Conservation (phyloP, 1,140 invertebrate species). For the Wiebesia pumilae region DNA sequence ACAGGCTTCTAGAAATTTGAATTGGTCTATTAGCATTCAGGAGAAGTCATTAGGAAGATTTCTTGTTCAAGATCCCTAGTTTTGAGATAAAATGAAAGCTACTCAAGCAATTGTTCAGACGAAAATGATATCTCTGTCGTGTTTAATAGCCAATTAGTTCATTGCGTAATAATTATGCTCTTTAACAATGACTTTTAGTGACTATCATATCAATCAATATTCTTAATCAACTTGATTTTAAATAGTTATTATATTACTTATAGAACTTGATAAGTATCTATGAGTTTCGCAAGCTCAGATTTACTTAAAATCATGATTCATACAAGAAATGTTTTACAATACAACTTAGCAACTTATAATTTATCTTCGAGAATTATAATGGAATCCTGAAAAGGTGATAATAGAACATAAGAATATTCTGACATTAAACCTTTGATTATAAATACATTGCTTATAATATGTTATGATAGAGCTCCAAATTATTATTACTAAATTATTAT, state of each 20-base stretch:
- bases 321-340: too few relatives aligned
- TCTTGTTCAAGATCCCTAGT: neutral
- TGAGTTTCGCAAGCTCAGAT: too few relatives aligned
- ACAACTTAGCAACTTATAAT: too few relatives aligned
- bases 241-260: neutral
- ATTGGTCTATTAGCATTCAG: constrained; percentile 18
- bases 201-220: neutral
- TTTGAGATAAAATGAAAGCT: neutral
- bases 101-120: neutral
- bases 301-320: too few relatives aligned
- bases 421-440: too few relatives aligned
- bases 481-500: too few relatives aligned
- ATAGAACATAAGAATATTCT: too few relatives aligned
- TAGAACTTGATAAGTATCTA: too few relatives aligned
- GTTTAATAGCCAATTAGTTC: neutral
- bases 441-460: too few relatives aligned
- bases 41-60: constrained; percentile 13
- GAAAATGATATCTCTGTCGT: neutral
- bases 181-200: neutral
- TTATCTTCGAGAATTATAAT: too few relatives aligned
- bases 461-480: too few relatives aligned
- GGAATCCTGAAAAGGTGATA: too few relatives aligned
- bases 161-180: neutral
- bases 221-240: neutral
- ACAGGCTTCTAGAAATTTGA: constrained; percentile 17